Evolutionary conservation across 2,888 invertebrate genomes (phyloP).

Genomic region (Pristionchus entomophagus): DNA sequence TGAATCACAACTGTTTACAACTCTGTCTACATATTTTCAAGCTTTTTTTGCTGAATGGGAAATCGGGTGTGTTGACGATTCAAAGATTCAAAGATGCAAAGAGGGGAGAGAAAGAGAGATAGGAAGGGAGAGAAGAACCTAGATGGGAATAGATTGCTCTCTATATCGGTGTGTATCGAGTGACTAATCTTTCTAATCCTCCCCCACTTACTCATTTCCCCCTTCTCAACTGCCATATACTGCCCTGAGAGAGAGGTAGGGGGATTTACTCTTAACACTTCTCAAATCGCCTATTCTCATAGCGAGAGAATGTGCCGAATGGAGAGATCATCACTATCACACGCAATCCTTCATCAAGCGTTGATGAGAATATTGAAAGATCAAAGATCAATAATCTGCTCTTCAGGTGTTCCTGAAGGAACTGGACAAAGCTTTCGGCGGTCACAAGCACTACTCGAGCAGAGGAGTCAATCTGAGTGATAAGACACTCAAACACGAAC

Average conservation of each 20-base stretch:
- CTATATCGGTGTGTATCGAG: conserved; percentile 22
- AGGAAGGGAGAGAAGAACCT: not conserved
- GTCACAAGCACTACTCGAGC: conserved; percentile 92
- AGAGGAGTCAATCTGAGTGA: conserved; percentile 81
- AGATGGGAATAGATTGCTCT: conserved; percentile 15
- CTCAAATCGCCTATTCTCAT: not conserved
- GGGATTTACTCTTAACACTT: not conserved
- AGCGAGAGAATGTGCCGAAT: not conserved
- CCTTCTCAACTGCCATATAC: not conserved
- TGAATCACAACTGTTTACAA: too few relatives aligned
- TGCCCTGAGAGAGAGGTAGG: too few relatives aligned
- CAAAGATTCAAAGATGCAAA: not conserved
- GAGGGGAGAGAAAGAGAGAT: too few relatives aligned
- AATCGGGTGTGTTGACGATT: not conserved
- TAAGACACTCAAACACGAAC: conserved; percentile 78
- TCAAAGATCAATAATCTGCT: not conserved
- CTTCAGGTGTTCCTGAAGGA: conserved; percentile 87
- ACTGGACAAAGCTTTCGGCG: conserved; percentile 89
- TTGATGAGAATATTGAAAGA: not conserved
- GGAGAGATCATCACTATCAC: too few relatives aligned
- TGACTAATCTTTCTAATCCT: conserved; percentile 32
- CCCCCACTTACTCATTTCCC: conserved; percentile 25
- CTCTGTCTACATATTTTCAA: too few relatives aligned
- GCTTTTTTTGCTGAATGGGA: too few relatives aligned
- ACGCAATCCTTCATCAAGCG: not conserved